phyloP scores from a whole-genome alignment of 92 coral and sea anemone species.

The Palythoa caribaeorum region DNA sequence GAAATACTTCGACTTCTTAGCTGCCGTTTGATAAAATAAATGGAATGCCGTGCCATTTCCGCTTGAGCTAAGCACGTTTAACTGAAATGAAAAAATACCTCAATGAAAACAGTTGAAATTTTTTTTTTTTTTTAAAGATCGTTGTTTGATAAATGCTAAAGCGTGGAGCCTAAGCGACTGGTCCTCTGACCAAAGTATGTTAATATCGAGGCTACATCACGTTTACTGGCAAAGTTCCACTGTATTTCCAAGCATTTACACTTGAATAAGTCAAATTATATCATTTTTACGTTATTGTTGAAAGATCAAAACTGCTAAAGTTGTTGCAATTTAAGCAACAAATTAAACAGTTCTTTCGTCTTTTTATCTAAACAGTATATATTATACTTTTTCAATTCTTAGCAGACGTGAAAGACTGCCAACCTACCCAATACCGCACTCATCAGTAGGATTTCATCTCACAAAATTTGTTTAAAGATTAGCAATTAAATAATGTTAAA shows the following conservation, averaged over 20 bases:
- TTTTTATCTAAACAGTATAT: background rate
- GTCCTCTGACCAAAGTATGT: slow-evolving; percentile 10
- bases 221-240: slow-evolving; percentile 19
- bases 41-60: slow-evolving; percentile 37
- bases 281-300: background rate
- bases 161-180: slow-evolving; percentile 35
- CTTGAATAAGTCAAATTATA: background rate
- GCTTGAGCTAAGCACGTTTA: background rate
- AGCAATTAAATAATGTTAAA: too few relatives aligned
- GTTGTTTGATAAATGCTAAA: slow-evolving; percentile 3
- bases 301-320: slow-evolving; percentile 1
- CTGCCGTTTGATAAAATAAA: slow-evolving; percentile 11
- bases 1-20: slow-evolving; percentile 17
- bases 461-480: background rate
- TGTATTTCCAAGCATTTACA: background rate
- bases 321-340: background rate
- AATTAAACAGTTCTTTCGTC: background rate
- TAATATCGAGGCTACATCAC: background rate
- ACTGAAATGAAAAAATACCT: background rate
- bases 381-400: background rate
- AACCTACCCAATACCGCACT: background rate
- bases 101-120: background rate
- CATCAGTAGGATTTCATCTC: background rate
- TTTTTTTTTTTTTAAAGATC: slow-evolving; percentile 27
- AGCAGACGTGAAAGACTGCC: background rate